These are phyloP conservation scores for Emydura subglobosa DNA, from an alignment of 2,113 vertebrate genomes.

Conservation along the genomic window DNA sequence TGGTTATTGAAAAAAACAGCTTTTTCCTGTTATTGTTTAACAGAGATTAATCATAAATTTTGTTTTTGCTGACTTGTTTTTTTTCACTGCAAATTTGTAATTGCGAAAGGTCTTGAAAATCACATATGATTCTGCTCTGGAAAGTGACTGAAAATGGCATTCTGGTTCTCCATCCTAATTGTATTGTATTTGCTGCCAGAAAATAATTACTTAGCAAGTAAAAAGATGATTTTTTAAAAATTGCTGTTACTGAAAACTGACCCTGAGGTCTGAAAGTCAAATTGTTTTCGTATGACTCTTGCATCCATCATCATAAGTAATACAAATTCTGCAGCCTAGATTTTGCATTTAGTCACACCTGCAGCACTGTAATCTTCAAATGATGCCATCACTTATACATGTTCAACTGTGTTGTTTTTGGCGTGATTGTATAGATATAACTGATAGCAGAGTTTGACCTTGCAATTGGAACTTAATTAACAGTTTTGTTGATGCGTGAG, in stretches of 20 bases:
- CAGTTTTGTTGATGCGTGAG: not conserved
- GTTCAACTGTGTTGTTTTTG: not conserved
- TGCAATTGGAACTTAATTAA: not conserved
- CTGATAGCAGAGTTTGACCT: not conserved
- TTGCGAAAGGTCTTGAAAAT: not conserved
- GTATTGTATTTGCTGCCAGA: not conserved
- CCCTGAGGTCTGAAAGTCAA: not conserved
- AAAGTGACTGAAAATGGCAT: not conserved
- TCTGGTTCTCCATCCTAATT: not conserved
- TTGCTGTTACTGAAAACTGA: not conserved
- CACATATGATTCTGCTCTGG: rapidly evolving
- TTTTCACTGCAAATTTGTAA: not conserved
- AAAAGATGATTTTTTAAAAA: not conserved
- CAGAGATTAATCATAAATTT: not conserved
- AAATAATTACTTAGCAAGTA: not conserved
- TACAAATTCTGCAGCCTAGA: not conserved
- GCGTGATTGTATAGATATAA: not conserved
- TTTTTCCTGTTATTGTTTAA: not conserved
- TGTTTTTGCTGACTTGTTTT: not conserved
- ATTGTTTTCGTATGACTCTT: not conserved
- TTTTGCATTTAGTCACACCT: not conserved
- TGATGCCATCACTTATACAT: rapidly evolving
- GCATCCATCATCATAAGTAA: not conserved
- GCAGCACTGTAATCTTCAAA: not conserved
- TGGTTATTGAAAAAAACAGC: not conserved